Evolutionary conservation across 2,113 vertebrate genomes (phyloP), one percentile per base, ranked within the genome.

Genomic region (Gopherus evgoodei): DNA sequence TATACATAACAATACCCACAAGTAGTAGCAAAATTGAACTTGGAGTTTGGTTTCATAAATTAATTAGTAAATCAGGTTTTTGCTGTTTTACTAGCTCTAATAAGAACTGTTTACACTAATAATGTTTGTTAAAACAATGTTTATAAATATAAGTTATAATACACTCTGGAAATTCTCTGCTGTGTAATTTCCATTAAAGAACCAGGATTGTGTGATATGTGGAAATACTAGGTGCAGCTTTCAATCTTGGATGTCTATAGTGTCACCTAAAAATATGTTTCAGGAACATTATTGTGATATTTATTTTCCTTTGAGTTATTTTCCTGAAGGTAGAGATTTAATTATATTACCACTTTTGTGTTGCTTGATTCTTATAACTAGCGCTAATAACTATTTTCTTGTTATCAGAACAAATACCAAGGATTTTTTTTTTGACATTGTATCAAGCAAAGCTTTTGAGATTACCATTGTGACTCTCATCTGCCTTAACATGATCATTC

Each of bases 401-500:
- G 69, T 85, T 86, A 69, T 49, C 96, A 99, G 99, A 99, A 99
- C 80, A 87, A 95, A 31, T 98, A 99, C 94, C 99, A 99, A 95
- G 98, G 98, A 53, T 97, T 99, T 42, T 97, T 99, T 99, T 85
- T 99, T 99, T 59, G 99, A 99, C 90, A 69, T 99, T 1, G 99
- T 99, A 87, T 98, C 98, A 5, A 98, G 98, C 96, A 99, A 99
- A 98, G 98, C 98, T 76, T 99, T 99, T 84, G 99, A 99, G 91
- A 97, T 99, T 84, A 97, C 98, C n/a, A 98, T 99, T 97, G 98
- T 99, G 97, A 97, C 98, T 95, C 98, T 99, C 72, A 99, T 99
- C 94, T 98, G 99, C 52, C 97, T 99, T 54, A 99, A 99, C 95
- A 99, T 99, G 99, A 90, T 99, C 11, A 97, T 98, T 83, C 99